Evolutionary conservation across 1,140 invertebrate species (phyloP), one percentile per base, ranked within the genome.

Genomic region (Sarcophaga bullata): DNA sequence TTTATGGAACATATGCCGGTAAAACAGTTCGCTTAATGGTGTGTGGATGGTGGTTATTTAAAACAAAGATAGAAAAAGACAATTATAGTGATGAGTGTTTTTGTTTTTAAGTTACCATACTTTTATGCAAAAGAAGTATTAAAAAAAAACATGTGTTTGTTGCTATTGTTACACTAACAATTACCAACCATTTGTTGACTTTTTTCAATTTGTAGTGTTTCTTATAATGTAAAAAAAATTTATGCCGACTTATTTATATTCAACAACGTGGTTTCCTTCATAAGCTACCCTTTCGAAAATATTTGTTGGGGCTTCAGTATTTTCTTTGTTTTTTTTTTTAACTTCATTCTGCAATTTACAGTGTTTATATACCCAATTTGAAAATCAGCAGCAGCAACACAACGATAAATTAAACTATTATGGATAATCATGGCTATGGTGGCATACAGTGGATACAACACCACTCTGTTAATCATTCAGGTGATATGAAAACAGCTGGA

Each of bases 391-490:
- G n/a, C 17, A 25, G 62, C 7, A 72, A 19, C 0, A 9, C 8
- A 37, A 4, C 25, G 25, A 37, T 37, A 37, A 37, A 52, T 78
- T 19, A 78, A 78, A n/a, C n/a, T 49, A 76, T 54, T 19, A 83
- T 83, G 83, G 80, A 83, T 19, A 25, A 52, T 47, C 73, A 81
- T 81, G n/a, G n/a, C 62, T 81, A 62, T 62, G 52, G 48, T 72
- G 86, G 85, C 84, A 88, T 89, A 81, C 86, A 88, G 75, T 89
- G 88, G 88, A 89, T 89, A 85, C 86, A 88, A 76, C 87, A 88
- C 81, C 85, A 86, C 50, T 50, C 81, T 9, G 48, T 9, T 8
- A 49, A 78, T 78, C 75, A 78, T 11, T 78, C 75, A 75, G 81
- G 50, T n/a, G 83, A 80, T 62, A 80, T 84, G 46, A 84, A 84